phyloP scores from a whole-genome alignment of 2,888 invertebrate genomes.

The Toxonevra muliebris region DNA sequence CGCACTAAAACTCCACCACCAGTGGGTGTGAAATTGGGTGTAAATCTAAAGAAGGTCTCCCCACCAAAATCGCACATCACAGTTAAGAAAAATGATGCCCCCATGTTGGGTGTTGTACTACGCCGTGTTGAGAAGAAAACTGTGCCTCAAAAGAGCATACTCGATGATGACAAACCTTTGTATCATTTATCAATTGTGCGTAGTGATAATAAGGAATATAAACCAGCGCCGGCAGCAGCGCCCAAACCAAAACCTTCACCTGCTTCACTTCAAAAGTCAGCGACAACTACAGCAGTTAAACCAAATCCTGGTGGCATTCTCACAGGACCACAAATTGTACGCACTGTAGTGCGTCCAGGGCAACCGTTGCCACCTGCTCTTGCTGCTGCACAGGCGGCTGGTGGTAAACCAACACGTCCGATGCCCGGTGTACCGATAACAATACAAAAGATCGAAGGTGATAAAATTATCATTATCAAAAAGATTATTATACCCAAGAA shows the following conservation, averaged over 20 bases:
- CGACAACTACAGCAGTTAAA: conserved; percentile 47
- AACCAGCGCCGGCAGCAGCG: conserved; percentile 49
- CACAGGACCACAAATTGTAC: conserved; percentile 54
- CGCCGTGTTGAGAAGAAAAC: conserved; percentile 62
- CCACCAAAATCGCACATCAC: conserved; percentile 58
- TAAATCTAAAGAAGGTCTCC: conserved; percentile 58
- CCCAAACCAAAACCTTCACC: conserved; percentile 55
- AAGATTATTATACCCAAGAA: conserved; percentile 64
- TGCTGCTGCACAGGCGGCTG: too few relatives aligned
- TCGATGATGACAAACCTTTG: conserved; percentile 63
- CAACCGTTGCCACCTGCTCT: conserved; percentile 28
- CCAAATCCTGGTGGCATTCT: conserved; percentile 56
- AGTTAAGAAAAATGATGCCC: conserved; percentile 58
- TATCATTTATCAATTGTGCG: conserved; percentile 64
- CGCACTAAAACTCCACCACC: conserved; percentile 62
- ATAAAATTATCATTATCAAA: conserved; percentile 65
- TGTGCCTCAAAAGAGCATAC: conserved; percentile 60
- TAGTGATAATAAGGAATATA: conserved; percentile 54
- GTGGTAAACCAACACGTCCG: conserved; percentile 50
- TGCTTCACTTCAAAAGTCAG: conserved; percentile 46
- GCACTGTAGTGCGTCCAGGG: conserved; percentile 41
- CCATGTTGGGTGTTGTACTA: conserved; percentile 63
- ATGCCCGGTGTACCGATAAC: conserved; percentile 61
- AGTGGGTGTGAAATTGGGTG: conserved; percentile 59
- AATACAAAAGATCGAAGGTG: conserved; percentile 64